Evolutionary conservation across 1,140 invertebrate species (phyloP).

Genomic region (Leguminivora glycinivorella): DNA sequence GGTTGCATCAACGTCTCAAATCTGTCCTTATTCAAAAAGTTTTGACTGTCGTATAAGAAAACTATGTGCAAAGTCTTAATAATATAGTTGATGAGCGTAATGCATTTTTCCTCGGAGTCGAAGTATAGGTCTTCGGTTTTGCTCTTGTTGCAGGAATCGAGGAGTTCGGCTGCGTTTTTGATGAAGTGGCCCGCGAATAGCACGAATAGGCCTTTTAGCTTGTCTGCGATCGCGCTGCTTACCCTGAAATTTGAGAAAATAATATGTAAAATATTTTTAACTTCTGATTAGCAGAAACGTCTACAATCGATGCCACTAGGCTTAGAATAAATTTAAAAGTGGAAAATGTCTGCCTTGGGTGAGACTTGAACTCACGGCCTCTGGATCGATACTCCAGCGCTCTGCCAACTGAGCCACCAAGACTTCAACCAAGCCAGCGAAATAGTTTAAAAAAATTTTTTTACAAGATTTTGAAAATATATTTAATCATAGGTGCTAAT

Average conservation of each 20-base stretch:
- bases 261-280: not conserved
- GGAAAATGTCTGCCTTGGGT: too few relatives aligned
- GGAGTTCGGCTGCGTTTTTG: conserved; percentile 86
- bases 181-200: conserved; percentile 93
- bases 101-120: conserved; percentile 78
- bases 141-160: conserved; percentile 81
- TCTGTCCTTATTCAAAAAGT: conserved; percentile 90
- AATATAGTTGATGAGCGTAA: conserved; percentile 83
- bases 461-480: too few relatives aligned
- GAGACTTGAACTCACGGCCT: too few relatives aligned
- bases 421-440: too few relatives aligned
- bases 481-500: too few relatives aligned
- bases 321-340: too few relatives aligned
- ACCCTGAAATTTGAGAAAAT: conserved; percentile 77
- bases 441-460: too few relatives aligned
- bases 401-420: too few relatives aligned
- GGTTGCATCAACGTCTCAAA: conserved; percentile 92
- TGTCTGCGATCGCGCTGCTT: conserved; percentile 87
- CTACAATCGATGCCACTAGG: too few relatives aligned
- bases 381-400: too few relatives aligned
- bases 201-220: conserved; percentile 92
- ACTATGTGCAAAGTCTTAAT: conserved; percentile 87
- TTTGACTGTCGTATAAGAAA: conserved; percentile 89
- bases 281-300: too few relatives aligned
- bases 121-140: conserved; percentile 78